These are phyloP conservation scores for Mercenaria mercenaria DNA, from an alignment of 1,140 invertebrate species.

Conservation along the genomic window DNA sequence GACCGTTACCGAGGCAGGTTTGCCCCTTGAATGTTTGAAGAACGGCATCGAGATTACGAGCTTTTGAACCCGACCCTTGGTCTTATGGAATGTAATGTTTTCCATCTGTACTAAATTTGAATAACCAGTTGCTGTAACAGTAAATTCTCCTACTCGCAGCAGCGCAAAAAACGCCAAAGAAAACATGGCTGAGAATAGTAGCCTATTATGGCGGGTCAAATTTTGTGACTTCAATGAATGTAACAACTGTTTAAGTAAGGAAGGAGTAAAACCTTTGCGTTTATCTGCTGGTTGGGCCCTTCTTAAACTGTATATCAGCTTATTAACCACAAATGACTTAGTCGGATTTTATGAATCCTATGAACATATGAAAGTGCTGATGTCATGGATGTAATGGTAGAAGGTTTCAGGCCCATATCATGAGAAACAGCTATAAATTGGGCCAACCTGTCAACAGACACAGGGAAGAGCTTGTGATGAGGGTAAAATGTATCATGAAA, in stretches of 20 bases:
- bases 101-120: background rate
- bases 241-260: background rate
- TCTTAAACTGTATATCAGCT: background rate
- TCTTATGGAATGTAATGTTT: background rate
- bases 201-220: background rate
- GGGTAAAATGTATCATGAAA: background rate
- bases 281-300: background rate
- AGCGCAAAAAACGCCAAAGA: constrained; percentile 13
- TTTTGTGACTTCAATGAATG: background rate
- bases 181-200: constrained; percentile 17
- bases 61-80: too few species aligned
- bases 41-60: too few species aligned
- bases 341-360: background rate
- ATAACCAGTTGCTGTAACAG: background rate
- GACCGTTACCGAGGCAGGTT: background rate
- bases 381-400: background rate
- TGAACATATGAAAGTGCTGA: constrained; percentile 35
- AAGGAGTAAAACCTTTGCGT: background rate
- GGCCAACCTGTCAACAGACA: background rate
- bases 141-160: background rate
- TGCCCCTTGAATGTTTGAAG: background rate
- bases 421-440: constrained; percentile 12
- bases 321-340: constrained; percentile 24
- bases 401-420: background rate
- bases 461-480: background rate